Percentiles rank a stretch among this genome's conserved stretches.
Conservation (phyloP, 1,140 invertebrate species). For the Lasioglossum baleicum region DNA sequence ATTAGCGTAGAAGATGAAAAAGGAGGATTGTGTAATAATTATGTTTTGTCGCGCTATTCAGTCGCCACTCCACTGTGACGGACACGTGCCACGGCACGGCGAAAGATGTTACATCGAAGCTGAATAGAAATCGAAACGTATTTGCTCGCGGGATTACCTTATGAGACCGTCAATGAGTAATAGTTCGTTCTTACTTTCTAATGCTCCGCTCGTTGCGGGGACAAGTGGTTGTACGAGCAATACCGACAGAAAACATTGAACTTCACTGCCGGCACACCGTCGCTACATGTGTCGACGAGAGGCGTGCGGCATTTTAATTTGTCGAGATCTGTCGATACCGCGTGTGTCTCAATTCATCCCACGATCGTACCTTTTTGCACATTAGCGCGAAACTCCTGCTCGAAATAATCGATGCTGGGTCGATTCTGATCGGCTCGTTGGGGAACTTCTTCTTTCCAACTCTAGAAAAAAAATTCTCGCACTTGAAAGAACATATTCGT, state of each 20-base stretch:
- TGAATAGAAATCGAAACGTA: conserved; percentile 2
- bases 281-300: conserved; percentile 6
- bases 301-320: conserved; percentile 31
- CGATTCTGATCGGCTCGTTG: too few species aligned
- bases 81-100: not conserved
- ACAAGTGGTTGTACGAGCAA: conserved; percentile 27
- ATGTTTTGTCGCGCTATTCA: too few species aligned
- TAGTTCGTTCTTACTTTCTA: conserved; percentile 28
- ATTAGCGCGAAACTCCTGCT: too few species aligned
- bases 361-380: not conserved
- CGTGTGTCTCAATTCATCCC: conserved; percentile 8
- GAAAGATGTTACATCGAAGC: too few species aligned
- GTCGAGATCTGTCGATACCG: not conserved
- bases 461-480: too few species aligned
- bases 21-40: too few species aligned
- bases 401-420: not conserved
- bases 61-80: not conserved
- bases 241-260: conserved; percentile 22
- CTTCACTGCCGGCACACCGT: conserved; percentile 6
- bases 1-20: too few species aligned
- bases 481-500: too few species aligned
- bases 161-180: conserved; percentile 23
- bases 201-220: conserved; percentile 17
- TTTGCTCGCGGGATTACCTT: not conserved
- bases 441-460: too few species aligned